Base-by-base conservation (phyloP, 2,888 invertebrate genomes). In the Schizaphis graminum region DNA sequence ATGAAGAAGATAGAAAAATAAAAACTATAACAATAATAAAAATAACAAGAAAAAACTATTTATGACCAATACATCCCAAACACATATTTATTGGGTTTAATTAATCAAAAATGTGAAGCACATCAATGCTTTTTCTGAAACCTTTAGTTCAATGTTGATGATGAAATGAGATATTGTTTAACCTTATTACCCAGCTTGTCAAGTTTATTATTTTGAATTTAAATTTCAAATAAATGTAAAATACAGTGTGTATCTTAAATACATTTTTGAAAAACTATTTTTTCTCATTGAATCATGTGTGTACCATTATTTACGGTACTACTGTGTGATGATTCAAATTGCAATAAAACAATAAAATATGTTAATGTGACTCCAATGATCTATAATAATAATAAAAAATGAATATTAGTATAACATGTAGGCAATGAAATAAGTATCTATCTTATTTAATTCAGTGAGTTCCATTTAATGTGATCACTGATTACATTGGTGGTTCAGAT, bases 301-400 rank as follows among this genome's bases (percentile, higher is more conserved):
- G 28, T 91, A 8, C n/a, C 57, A 61, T 92, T 85, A 56, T 26
- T 35, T n/a, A 24, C 47, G 47, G 16, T 47, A 85, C 26, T 61
- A 35, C 26, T 85, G 41, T 41, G 49, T 26, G 89, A 84, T 16
- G 93, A 93, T 84, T 93, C 93, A 35, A 93, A 93, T 84, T 93
- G 89, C 44, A 93, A 44, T 35, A 93, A 26, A 11, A 93, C 93
- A 85, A 93, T 93, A 35, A 93, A 93, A 84, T 93, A 93, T 16
- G 93, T 93, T 44, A 93, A 89, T 4, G 93, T 93, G 47, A 93
- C 93, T n/a, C 93, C 93, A 41, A 89, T 84, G 77, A 93, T 89
- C 93, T 93, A 35, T 16, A 77, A 77, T 24, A 67, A 35, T 21
- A 53, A 49, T 49, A 77, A 77, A 77, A 77, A 77, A 35, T 77